These are phyloP conservation scores for Erithacus rubecula DNA, from an alignment of 2,797 vertebrate species.

Conservation along the genomic window DNA sequence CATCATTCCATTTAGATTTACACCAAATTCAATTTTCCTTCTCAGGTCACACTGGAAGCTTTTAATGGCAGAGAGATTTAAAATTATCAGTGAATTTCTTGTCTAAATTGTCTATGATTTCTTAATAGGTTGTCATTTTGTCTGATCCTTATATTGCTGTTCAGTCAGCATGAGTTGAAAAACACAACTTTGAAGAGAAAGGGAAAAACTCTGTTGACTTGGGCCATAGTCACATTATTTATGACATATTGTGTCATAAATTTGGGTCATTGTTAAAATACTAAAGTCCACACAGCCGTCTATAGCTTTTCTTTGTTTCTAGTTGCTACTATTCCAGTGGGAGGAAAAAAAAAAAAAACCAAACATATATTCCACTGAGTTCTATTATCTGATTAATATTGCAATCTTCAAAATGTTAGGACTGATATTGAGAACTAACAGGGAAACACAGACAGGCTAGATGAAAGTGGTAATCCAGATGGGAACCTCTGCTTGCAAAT, in stretches of 20 bases:
- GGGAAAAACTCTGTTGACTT: background rate
- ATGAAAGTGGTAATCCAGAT: background rate
- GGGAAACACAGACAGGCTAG: background rate
- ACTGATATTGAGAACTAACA: background rate
- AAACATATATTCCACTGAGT: background rate
- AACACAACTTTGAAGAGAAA: background rate
- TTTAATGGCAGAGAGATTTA: background rate
- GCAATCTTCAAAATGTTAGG: background rate
- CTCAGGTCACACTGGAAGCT: background rate
- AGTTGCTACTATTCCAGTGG: background rate
- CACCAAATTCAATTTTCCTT: background rate
- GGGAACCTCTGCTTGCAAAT: background rate
- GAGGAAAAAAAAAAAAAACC: background rate
- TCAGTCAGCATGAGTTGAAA: background rate
- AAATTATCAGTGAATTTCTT: background rate
- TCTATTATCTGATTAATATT: background rate
- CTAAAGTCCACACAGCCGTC: fast-evolving
- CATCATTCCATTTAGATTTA: background rate
- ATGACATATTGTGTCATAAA: background rate
- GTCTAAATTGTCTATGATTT: background rate
- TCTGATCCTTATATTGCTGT: background rate
- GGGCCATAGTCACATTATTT: background rate
- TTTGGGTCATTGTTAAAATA: background rate
- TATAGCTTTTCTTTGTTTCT: background rate
- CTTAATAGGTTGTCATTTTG: background rate